Conservation (phyloP, 1,140 invertebrate genomes). For the Leptinotarsa defecta region DNA sequence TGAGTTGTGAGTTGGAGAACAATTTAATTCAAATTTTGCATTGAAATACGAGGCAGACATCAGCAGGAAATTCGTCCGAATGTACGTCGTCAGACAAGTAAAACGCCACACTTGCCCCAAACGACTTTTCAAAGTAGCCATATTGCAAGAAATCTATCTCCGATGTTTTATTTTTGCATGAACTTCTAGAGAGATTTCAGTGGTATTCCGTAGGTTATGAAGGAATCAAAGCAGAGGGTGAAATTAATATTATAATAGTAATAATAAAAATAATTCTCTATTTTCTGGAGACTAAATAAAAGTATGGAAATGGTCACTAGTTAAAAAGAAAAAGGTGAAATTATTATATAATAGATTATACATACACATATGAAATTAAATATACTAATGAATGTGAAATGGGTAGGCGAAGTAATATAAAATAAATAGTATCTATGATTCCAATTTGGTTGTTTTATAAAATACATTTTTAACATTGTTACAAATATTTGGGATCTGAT, state of each 20-base stretch:
- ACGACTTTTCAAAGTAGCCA: slow-evolving; percentile 43
- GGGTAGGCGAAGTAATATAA: too few relatives aligned
- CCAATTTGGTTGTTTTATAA: too few relatives aligned
- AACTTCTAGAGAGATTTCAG: not conserved
- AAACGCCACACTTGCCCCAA: slow-evolving; percentile 36
- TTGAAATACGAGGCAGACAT: slow-evolving; percentile 30
- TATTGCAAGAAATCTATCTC: slow-evolving; percentile 35
- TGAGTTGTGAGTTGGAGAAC: slow-evolving; percentile 23
- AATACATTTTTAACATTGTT: too few relatives aligned
- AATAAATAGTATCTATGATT: too few relatives aligned
- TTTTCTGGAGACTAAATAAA: too few relatives aligned
- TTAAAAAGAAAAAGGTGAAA: too few relatives aligned
- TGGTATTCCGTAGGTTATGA: not conserved
- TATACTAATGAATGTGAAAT: too few relatives aligned
- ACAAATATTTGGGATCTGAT: too few relatives aligned
- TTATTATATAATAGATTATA: too few relatives aligned
- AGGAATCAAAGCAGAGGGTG: not conserved
- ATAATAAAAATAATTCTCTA: too few relatives aligned
- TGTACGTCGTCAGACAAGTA: slow-evolving; percentile 35
- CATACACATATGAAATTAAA: too few relatives aligned
- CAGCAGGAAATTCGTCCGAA: slow-evolving; percentile 29
- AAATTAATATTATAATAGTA: not conserved
- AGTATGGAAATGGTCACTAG: not conserved
- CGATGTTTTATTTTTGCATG: not conserved
- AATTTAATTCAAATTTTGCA: slow-evolving; percentile 33